Evolutionary conservation across 2,797 vertebrate species (phyloP).

Genomic region (Sebastes minor): DNA sequence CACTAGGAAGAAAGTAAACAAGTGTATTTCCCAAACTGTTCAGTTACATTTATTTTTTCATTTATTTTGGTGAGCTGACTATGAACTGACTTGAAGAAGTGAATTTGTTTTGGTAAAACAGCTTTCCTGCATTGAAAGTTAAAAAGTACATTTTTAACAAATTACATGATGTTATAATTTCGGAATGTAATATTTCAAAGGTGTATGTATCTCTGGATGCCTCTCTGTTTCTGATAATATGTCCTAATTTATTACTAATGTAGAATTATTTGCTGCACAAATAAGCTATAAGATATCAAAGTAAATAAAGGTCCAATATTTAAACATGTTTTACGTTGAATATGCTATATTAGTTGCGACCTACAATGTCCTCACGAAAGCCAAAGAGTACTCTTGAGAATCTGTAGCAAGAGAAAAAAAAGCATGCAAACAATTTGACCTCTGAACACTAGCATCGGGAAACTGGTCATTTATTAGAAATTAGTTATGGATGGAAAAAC

Average conservation of each 20-base stretch:
- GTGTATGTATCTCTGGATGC: not conserved
- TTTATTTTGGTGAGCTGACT: too few relatives aligned
- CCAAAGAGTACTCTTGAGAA: slow-evolving; percentile 1
- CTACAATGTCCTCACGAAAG: not conserved
- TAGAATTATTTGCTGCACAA: not conserved
- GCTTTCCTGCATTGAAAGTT: too few relatives aligned
- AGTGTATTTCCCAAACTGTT: too few relatives aligned
- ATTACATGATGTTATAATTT: too few relatives aligned
- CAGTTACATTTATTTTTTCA: too few relatives aligned
- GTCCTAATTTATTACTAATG: not conserved
- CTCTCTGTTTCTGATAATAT: not conserved
- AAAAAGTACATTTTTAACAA: too few relatives aligned
- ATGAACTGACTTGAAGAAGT: too few relatives aligned
- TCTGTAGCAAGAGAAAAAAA: slow-evolving; percentile 21
- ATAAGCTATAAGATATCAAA: not conserved
- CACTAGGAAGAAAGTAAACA: too few relatives aligned
- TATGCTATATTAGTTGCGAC: not conserved
- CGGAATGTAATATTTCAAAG: not conserved
- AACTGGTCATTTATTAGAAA: slow-evolving; percentile 77
- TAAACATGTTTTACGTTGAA: not conserved
- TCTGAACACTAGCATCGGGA: slow-evolving; percentile 55
- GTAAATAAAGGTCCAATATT: not conserved
- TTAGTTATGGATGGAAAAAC: slow-evolving; percentile 76
- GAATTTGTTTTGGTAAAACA: too few relatives aligned
- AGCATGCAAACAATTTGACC: slow-evolving; percentile 79